Evolutionary conservation across 1,140 invertebrate species (phyloP).

Genomic region (Papilio xuthus): DNA sequence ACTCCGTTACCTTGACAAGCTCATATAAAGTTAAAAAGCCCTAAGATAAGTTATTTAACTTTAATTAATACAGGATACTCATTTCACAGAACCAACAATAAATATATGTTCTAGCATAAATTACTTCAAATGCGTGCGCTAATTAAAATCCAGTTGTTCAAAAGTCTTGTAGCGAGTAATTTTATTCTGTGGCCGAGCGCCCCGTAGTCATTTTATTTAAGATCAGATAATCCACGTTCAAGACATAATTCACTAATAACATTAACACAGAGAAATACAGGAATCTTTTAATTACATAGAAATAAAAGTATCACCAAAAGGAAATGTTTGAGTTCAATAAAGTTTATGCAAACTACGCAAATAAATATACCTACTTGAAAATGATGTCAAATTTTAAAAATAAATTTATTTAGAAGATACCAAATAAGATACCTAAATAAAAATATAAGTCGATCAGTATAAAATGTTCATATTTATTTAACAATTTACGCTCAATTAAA

Average conservation of each 20-base stretch:
- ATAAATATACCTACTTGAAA: too few species aligned
- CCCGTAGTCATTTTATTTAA: slow-evolving; percentile 61
- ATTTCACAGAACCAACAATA: slow-evolving; percentile 43
- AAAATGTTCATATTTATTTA: background rate
- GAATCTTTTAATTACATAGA: background rate
- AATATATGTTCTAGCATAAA: slow-evolving; percentile 54
- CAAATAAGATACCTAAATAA: background rate
- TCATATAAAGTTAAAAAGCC: background rate
- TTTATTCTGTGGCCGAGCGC: slow-evolving; percentile 52
- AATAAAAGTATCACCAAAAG: background rate
- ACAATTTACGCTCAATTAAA: slow-evolving; percentile 21
- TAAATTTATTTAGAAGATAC: background rate
- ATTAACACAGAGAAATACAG: background rate
- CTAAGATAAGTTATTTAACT: slow-evolving; percentile 38
- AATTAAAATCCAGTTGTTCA: slow-evolving; percentile 69
- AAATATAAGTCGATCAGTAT: background rate
- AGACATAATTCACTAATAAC: slow-evolving; percentile 2
- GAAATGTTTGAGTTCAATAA: background rate
- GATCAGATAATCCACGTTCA: slow-evolving; percentile 21
- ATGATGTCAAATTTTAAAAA: background rate
- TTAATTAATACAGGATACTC: slow-evolving; percentile 4
- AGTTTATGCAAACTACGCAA: background rate
- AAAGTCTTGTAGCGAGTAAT: slow-evolving; percentile 53
- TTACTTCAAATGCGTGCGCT: slow-evolving; percentile 52
- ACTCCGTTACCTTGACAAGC: background rate